Evolutionary conservation across 1,140 invertebrate genomes (phyloP).

Genomic region (Aphidius gifuensis): DNA sequence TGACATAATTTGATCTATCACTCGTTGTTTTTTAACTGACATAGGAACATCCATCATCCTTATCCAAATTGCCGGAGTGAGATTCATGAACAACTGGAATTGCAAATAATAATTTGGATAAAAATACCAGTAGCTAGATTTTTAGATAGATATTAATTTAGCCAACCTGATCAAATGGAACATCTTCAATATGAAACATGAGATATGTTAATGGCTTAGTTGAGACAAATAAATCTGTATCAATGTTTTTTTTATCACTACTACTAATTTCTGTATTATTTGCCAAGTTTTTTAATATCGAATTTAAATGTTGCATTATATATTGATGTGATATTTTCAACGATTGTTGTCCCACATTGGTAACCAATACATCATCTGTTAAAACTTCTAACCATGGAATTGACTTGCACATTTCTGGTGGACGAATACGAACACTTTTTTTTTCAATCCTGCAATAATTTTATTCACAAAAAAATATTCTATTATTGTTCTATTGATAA

Average conservation of each 20-base stretch:
- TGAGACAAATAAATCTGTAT: conserved; percentile 50
- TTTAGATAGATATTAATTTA: background rate
- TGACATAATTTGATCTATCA: conserved; percentile 33
- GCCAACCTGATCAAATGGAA: conserved; percentile 67
- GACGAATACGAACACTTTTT: no score
- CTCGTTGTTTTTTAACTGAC: conserved; percentile 29
- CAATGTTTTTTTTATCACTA: conserved; percentile 41
- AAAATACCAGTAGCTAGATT: background rate
- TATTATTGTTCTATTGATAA: conserved; percentile 2
- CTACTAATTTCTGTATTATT: conserved; percentile 40
- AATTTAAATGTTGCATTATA: conserved; percentile 64
- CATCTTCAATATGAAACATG: conserved; percentile 74
- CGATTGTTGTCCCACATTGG: no score
- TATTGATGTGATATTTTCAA: conserved; percentile 52
- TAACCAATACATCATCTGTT: no score
- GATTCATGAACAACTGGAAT: conserved; percentile 37
- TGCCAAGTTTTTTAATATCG: conserved; percentile 62
- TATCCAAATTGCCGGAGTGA: conserved; percentile 35
- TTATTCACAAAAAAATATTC: conserved; percentile 52
- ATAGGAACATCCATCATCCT: conserved; percentile 34
- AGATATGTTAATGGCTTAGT: conserved; percentile 63
- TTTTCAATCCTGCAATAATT: conserved; percentile 42
- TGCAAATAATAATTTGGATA: conserved; percentile 8
- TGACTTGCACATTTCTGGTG: no score
- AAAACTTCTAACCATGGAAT: no score